phyloP scores from a whole-genome alignment of 2,113 vertebrate genomes.

The Clarias macrocephalus region DNA sequence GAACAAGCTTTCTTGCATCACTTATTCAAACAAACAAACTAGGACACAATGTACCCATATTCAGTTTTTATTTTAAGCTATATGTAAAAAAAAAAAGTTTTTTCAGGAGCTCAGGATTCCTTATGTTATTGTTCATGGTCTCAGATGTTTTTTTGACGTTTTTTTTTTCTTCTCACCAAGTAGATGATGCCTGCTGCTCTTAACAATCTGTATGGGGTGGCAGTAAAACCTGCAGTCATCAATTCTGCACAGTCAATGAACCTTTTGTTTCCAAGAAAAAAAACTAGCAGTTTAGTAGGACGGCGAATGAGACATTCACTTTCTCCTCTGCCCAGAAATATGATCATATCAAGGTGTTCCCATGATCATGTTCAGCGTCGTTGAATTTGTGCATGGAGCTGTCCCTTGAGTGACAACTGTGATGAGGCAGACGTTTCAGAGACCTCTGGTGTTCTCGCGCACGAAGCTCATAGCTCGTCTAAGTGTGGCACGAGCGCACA shows the following conservation, averaged over 20 bases:
- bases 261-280: neutral
- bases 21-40: neutral
- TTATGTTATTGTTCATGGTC: neutral
- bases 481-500: constrained; percentile 1
- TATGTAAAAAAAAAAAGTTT: neutral
- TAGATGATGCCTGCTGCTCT: neutral
- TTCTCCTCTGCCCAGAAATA: neutral
- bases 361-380: neutral
- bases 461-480: constrained; percentile 2
- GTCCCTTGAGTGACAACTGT: neutral
- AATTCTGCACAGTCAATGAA: neutral
- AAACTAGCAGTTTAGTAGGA: neutral
- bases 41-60: neutral
- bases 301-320: neutral
- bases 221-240: neutral
- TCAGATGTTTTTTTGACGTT: neutral
- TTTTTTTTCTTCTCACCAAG: too few relatives aligned
- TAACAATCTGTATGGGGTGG: neutral
- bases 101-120: too few relatives aligned
- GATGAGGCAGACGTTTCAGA: constrained; percentile 16
- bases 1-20: neutral
- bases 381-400: neutral
- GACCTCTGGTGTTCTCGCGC: neutral
- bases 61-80: constrained; percentile 4
- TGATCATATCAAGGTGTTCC: neutral